These are phyloP conservation scores for Salarias fasciatus DNA, from an alignment of 2,797 vertebrate species.

Conservation along the genomic window DNA sequence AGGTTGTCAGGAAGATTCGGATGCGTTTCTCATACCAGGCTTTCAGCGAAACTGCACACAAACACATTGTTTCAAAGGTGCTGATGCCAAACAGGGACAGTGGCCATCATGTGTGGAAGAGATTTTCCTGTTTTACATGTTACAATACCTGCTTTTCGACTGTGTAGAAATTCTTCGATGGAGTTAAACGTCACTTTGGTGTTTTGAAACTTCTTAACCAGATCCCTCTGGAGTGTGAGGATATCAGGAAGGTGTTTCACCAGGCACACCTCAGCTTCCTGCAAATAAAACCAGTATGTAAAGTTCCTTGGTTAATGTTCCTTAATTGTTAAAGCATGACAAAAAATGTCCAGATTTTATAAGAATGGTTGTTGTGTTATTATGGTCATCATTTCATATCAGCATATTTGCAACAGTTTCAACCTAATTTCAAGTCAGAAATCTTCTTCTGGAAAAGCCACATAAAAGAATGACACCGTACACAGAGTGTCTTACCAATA, in stretches of 20 bases:
- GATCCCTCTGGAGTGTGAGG: constrained; percentile 87
- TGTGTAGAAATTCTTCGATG: constrained; percentile 84
- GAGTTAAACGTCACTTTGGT: constrained; percentile 73
- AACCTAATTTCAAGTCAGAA: no score
- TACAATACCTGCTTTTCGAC: constrained; percentile 83
- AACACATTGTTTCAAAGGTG: constrained; percentile 9
- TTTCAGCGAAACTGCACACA: constrained; percentile 71
- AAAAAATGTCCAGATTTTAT: no score
- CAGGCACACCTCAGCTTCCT: constrained; percentile 90
- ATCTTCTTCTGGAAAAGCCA: no score
- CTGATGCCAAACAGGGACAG: constrained; percentile 1
- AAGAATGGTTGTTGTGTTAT: no score
- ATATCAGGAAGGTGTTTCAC: constrained; percentile 92
- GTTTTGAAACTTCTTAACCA: constrained; percentile 93
- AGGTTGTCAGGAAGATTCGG: constrained; percentile 85
- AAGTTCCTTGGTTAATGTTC: no score
- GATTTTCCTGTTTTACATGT: constrained; percentile 22
- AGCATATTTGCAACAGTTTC: no score
- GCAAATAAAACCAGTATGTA: background rate
- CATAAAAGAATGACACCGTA: no score
- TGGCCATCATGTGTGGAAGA: constrained; percentile 19
- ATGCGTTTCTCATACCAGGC: constrained; percentile 77
- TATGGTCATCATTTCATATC: no score
- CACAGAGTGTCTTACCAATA: no score
- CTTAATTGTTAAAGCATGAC: no score